Evolutionary conservation across 2,797 vertebrate genomes (phyloP).

Genomic region (Emydoidea blandingii): DNA sequence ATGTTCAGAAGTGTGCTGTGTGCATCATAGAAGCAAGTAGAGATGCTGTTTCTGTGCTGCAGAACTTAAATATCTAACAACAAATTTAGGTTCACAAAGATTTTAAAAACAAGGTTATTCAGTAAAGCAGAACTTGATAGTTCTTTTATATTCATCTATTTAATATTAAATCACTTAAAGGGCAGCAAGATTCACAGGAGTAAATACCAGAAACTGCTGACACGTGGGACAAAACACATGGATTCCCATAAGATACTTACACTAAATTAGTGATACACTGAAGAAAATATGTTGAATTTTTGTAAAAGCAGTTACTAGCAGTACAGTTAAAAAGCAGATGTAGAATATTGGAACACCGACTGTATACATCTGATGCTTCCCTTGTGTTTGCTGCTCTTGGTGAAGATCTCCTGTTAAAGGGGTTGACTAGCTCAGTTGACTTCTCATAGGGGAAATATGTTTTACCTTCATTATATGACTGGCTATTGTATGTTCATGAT

Average conservation of each 20-base stretch:
- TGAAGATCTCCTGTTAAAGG: not conserved
- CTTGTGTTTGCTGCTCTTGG: not conserved
- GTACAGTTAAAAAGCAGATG: not conserved
- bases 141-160: not conserved
- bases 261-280: not conserved
- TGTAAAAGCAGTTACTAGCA: not conserved
- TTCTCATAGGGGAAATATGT: not conserved
- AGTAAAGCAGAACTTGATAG: not conserved
- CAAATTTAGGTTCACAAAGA: not conserved
- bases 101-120: not conserved
- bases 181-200: not conserved
- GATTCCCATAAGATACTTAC: not conserved
- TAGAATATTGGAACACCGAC: not conserved
- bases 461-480: not conserved
- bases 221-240: not conserved
- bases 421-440: not conserved
- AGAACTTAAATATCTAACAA: not conserved
- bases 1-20: not conserved
- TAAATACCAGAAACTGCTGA: not conserved
- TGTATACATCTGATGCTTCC: not conserved
- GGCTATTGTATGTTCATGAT: rapidly evolving
- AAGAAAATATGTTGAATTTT: not conserved
- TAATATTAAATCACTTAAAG: not conserved
- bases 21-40: not conserved
- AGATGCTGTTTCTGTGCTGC: not conserved